Evolutionary conservation across 2,113 vertebrate species (phyloP).

Genomic region (Budorcas taxicolor): DNA sequence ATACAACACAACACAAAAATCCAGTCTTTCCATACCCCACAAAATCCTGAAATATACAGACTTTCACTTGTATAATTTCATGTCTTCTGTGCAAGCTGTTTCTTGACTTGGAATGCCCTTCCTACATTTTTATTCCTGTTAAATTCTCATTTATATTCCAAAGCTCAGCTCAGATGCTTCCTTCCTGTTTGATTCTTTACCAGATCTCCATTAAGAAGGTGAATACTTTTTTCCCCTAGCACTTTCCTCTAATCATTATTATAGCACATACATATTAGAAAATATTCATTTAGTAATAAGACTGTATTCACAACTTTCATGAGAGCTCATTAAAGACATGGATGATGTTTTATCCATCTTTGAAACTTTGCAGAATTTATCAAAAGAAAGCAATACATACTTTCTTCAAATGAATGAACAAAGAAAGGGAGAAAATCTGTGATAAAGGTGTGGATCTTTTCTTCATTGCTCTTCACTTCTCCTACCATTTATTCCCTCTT

Average conservation of each 20-base stretch:
- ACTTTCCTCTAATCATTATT: background rate
- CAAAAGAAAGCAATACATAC: background rate
- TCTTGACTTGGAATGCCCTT: background rate
- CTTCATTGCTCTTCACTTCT: background rate
- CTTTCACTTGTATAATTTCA: background rate
- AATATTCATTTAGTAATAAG: background rate
- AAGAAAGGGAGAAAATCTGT: background rate
- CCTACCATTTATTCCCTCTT: background rate
- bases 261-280: background rate
- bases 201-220: background rate
- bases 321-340: background rate
- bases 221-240: background rate
- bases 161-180: background rate
- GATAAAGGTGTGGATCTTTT: rapidly evolving
- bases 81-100: background rate
- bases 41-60: background rate
- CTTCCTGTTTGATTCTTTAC: background rate
- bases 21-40: background rate
- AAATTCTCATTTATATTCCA: background rate
- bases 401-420: background rate
- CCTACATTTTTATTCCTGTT: background rate
- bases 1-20: background rate
- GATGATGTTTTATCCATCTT: background rate
- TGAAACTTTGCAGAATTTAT: background rate
- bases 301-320: background rate